Evolutionary conservation across 2,888 invertebrate genomes (phyloP).

Genomic region (Phymatocera aterrima): DNA sequence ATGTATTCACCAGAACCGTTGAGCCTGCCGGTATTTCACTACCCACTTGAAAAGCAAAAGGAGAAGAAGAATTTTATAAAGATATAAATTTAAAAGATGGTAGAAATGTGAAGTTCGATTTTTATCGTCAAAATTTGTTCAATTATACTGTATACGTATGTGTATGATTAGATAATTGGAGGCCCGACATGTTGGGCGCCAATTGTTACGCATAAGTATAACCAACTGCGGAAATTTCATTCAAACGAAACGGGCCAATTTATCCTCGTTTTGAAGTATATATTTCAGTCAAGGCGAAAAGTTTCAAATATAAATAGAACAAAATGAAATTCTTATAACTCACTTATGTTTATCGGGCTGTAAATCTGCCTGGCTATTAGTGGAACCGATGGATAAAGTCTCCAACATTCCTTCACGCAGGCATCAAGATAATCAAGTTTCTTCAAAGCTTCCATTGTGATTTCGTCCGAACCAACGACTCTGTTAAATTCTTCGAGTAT

Average conservation of each 20-base stretch:
- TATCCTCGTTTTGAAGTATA: too few species aligned
- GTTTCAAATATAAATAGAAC: too few species aligned
- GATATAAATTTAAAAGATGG: neutral
- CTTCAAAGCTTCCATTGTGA: slow-evolving; percentile 63
- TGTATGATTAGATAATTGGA: too few species aligned
- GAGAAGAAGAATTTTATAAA: slow-evolving; percentile 18
- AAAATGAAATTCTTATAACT: too few species aligned
- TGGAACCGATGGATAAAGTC: slow-evolving; percentile 68
- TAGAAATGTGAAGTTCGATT: too few species aligned
- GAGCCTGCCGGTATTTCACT: slow-evolving; percentile 68
- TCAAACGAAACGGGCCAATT: too few species aligned
- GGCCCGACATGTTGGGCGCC: too few species aligned
- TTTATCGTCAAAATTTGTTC: too few species aligned
- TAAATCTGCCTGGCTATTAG: slow-evolving; percentile 68
- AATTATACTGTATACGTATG: too few species aligned
- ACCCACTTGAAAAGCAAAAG: slow-evolving; percentile 63
- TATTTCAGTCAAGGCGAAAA: too few species aligned
- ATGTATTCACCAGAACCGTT: slow-evolving; percentile 68
- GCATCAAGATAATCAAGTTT: slow-evolving; percentile 68
- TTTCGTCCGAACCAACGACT: slow-evolving; percentile 55
- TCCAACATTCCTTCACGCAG: slow-evolving; percentile 69
- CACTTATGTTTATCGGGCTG: slow-evolving; percentile 66
- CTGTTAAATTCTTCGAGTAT: slow-evolving; percentile 64
- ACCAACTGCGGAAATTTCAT: too few species aligned
- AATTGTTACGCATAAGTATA: too few species aligned